A percentile compares a stretch with the other conserved stretches of the same genome.
phyloP scores from a whole-genome alignment of 2,888 invertebrate species.

The Oscheius sp. region DNA sequence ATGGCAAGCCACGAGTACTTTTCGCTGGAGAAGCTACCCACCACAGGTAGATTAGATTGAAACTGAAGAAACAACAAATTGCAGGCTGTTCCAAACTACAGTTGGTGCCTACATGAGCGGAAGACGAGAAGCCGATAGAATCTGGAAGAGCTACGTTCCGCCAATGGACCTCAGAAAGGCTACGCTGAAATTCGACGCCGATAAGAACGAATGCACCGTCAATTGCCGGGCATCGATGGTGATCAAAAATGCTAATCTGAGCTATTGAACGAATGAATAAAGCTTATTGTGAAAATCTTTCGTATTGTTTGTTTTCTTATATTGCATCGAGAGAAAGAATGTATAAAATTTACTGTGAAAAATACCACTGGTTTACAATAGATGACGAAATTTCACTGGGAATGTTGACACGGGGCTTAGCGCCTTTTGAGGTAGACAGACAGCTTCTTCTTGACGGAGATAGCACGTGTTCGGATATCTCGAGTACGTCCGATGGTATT shows the following conservation, averaged over 20 bases:
- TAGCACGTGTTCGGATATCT: neutral
- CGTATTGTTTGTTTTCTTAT: too few species aligned
- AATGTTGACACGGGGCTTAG: too few species aligned
- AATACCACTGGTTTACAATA: neutral
- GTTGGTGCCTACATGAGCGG: conserved; percentile 67
- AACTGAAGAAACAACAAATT: neutral
- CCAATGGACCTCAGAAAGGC: neutral
- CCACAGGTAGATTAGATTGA: conserved; percentile 46
- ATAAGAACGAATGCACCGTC: neutral
- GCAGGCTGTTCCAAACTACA: conserved; percentile 64
- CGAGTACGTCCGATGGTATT: conserved; percentile 1
- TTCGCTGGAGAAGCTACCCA: conserved; percentile 71
- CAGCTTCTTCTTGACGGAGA: neutral
- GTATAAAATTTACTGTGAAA: neutral
- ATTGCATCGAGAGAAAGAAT: too few species aligned
- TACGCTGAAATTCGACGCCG: neutral
- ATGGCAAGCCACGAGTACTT: conserved; percentile 53
- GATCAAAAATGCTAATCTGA: conserved; percentile 18
- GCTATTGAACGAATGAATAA: neutral
- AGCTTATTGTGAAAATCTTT: neutral
- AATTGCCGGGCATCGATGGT: neutral
- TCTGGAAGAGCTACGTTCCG: conserved; percentile 35
- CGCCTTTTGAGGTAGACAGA: neutral
- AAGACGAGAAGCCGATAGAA: conserved; percentile 62
- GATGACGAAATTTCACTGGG: too few species aligned